Percentiles rank a stretch among this genome's conserved stretches.
Conservation (phyloP, 2,797 vertebrate species). For the Pangasius sanitwongsei region DNA sequence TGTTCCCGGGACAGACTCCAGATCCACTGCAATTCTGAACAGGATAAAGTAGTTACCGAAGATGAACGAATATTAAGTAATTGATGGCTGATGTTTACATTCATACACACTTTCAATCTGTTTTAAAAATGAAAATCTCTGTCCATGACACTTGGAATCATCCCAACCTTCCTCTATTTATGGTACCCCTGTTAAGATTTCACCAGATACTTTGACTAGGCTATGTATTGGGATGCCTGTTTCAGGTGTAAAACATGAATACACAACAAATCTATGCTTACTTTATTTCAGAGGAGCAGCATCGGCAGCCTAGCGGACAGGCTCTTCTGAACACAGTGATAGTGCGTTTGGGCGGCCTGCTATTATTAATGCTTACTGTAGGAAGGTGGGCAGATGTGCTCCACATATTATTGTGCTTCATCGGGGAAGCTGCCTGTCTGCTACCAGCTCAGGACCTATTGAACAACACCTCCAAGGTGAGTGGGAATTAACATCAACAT, state of each 20-base stretch:
- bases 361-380: conserved; percentile 88
- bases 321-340: conserved; percentile 76
- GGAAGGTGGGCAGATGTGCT: conserved; percentile 88
- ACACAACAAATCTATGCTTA: background rate
- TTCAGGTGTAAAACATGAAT: background rate
- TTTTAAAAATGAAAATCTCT: background rate
- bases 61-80: background rate
- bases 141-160: background rate
- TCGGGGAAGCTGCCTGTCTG: conserved; percentile 88
- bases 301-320: conserved; percentile 66
- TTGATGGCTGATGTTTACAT: background rate
- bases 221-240: background rate
- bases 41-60: background rate
- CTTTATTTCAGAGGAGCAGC: conserved; percentile 80
- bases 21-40: background rate
- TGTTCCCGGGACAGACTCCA: background rate
- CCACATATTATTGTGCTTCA: conserved; percentile 83
- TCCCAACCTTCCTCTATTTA: background rate
- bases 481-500: conserved; percentile 4
- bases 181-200: background rate
- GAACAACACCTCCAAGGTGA: conserved; percentile 79
- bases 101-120: background rate
- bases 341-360: conserved; percentile 85
- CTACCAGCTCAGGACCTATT: conserved; percentile 73
- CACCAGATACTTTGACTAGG: background rate